A percentile compares a stretch with the other conserved stretches of the same genome.
Conservation (phyloP, 2,113 vertebrate genomes). For the Shinisaurus crocodilurus region DNA sequence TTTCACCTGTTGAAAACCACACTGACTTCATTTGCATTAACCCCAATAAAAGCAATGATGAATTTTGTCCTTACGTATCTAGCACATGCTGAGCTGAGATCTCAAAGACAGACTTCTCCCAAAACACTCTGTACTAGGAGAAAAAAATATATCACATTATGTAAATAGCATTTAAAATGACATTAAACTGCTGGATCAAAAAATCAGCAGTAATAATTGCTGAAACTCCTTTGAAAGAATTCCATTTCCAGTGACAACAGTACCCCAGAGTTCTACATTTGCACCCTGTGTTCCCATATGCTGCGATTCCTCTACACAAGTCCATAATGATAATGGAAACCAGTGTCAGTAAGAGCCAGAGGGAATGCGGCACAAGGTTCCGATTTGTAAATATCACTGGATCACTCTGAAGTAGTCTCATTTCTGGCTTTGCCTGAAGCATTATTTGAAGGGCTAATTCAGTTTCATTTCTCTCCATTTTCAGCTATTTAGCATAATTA, state of each 20-base stretch:
- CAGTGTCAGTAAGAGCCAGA: slow-evolving; percentile 45
- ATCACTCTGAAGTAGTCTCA: slow-evolving; percentile 57
- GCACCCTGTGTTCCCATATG: not conserved
- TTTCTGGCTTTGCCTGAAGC: slow-evolving; percentile 69
- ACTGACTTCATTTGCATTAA: slow-evolving; percentile 23
- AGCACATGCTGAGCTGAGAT: slow-evolving; percentile 20
- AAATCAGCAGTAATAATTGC: slow-evolving; percentile 46
- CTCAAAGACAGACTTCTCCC: slow-evolving; percentile 44
- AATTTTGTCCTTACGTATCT: slow-evolving; percentile 27
- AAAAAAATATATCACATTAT: slow-evolving; percentile 47
- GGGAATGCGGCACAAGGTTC: slow-evolving; percentile 33
- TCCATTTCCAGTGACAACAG: slow-evolving; percentile 23
- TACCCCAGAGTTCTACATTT: slow-evolving; percentile 51
- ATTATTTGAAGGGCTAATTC: slow-evolving; percentile 69
- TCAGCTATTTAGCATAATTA: slow-evolving; percentile 86
- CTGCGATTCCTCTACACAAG: slow-evolving; percentile 23
- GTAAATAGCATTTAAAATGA: slow-evolving; percentile 40
- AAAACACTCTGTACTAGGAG: slow-evolving; percentile 36
- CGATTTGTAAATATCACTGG: slow-evolving; percentile 63
- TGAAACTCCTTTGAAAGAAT: slow-evolving; percentile 38
- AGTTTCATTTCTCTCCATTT: slow-evolving; percentile 68
- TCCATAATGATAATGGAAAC: not conserved
- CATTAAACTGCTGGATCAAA: slow-evolving; percentile 44
- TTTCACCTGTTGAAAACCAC: slow-evolving; percentile 16
- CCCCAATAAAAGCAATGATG: slow-evolving; percentile 21